Evolutionary conservation across 1,140 invertebrate genomes (phyloP).

Genomic region (Gyrodactylus bullatarudis): DNA sequence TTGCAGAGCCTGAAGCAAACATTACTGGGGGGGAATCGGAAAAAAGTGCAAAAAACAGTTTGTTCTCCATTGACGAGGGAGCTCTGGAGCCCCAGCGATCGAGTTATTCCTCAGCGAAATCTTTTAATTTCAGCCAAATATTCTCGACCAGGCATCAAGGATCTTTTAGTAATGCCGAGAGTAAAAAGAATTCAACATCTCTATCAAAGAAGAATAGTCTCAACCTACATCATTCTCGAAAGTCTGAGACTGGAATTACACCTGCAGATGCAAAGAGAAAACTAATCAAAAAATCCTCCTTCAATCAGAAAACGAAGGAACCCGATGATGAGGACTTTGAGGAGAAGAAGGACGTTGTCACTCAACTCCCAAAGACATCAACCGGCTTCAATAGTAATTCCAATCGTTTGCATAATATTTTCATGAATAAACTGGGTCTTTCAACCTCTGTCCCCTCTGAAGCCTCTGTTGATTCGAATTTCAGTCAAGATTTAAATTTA

Average conservation of each 20-base stretch:
- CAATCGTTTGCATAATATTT: background rate
- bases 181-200: background rate
- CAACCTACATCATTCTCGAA: too few relatives aligned
- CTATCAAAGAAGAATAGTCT: background rate
- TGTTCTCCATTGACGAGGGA: background rate
- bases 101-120: background rate
- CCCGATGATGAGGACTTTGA: background rate
- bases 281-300: background rate
- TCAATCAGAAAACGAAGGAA: background rate
- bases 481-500: background rate
- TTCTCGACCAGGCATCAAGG: too few relatives aligned
- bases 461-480: background rate
- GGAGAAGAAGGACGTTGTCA: background rate
- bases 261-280: background rate
- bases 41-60: background rate
- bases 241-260: too few relatives aligned
- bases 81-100: too few relatives aligned
- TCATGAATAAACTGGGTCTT: background rate
- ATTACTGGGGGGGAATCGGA: background rate
- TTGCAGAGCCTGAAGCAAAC: background rate
- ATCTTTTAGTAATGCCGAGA: too few relatives aligned
- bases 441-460: background rate
- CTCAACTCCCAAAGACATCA: background rate
- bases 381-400: background rate
- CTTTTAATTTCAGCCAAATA: background rate